A percentile compares a stretch with the other conserved stretches of the same genome.
phyloP scores from a whole-genome alignment of 2,113 vertebrate species.

The Verasper variegatus region DNA sequence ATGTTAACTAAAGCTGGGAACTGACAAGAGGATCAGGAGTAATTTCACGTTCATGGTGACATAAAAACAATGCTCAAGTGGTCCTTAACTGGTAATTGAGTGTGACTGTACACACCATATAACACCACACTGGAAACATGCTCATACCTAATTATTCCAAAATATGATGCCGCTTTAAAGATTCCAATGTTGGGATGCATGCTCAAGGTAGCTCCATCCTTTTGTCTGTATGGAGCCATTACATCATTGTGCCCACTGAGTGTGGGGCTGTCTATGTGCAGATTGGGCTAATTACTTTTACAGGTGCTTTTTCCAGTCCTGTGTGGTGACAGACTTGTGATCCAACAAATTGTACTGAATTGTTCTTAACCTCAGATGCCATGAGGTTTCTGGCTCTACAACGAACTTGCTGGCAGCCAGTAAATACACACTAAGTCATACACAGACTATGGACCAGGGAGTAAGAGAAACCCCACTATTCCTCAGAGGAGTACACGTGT shows the following conservation, averaged over 20 bases:
- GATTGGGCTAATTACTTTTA: conserved; percentile 25
- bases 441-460: background rate
- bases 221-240: background rate
- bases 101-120: no score
- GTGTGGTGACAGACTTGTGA: background rate
- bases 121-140: background rate
- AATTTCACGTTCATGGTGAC: background rate
- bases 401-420: background rate
- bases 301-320: conserved; percentile 24
- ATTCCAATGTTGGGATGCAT: background rate
- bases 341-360: conserved; percentile 1
- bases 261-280: background rate
- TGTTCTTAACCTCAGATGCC: background rate
- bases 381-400: background rate
- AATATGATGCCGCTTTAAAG: background rate
- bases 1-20: background rate
- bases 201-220: background rate
- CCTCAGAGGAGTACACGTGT: no score
- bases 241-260: background rate
- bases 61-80: background rate
- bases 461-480: background rate
- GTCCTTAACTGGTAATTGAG: no score
- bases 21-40: background rate
- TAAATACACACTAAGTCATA: background rate
- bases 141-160: conserved; percentile 1